Evolutionary conservation across 1,140 invertebrate species (phyloP), one percentile per base, ranked within the genome.

Genomic region (Cotesia typhae): DNA sequence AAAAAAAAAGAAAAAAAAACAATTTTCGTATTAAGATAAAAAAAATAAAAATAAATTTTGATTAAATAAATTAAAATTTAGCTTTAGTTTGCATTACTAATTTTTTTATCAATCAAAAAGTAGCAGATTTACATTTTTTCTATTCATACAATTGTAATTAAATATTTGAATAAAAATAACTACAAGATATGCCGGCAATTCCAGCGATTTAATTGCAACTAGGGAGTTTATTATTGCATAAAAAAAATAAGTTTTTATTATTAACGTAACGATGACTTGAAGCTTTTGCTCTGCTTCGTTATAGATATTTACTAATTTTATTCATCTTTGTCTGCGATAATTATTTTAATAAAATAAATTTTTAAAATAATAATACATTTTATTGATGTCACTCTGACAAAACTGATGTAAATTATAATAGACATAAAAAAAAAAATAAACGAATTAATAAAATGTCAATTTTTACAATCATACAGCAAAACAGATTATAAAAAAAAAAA

Each of bases 71-170:
- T 57, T 14, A 17, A 20, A 57, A 7, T 20, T 20, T 57, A 57
- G 17, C 4, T 63, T n/a, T 38, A 59, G 63, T 70, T 28, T 63
- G 36, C 59, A 41, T 63, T 38, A 61, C 5, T 35, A 60, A 63
- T 28, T 70, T 70, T 70, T 70, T 70, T 70, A 70, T 63, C 60
- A 61, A 70, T 70, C 60, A 64, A 52, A 59, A 47, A 51, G 52
- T 41, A 69, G 60, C 53, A 20, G 59, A 61, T 61, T 61, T 61
- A 61, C 17, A 61, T 61, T 61, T 61, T 61, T 61, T 61, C 59
- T 61, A 61, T 61, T 12, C 14, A 70, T 63, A 63, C 5, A 70
- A 63, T 52, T 28, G 14, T 51, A 63, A 63, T 35, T 14, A 51
- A 38, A 64, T 41, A 64, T 38, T 5, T 64, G 3, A 41, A 41